phyloP scores from a whole-genome alignment of 2,113 vertebrate genomes.

The Anguilla japonica region DNA sequence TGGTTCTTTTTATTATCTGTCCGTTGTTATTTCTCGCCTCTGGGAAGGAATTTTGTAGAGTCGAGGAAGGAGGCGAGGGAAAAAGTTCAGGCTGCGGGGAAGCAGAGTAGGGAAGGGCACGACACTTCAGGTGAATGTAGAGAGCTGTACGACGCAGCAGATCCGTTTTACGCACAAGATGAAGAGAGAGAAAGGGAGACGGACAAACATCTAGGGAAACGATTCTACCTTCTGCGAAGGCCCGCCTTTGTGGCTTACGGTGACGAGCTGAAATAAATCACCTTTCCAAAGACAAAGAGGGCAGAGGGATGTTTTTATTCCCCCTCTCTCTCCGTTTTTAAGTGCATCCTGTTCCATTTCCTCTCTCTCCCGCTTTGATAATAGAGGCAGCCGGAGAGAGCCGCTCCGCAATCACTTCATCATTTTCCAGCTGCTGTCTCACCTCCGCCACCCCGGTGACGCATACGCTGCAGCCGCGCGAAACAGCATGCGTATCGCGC shows the following conservation, averaged over 20 bases:
- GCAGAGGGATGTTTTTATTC: neutral
- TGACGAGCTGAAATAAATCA: neutral
- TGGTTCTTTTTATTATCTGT: neutral
- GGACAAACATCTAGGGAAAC: neutral
- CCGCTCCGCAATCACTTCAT: conserved; percentile 13
- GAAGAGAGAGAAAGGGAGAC: neutral
- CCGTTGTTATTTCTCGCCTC: neutral
- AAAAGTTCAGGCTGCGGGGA: neutral
- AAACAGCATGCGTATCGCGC: neutral
- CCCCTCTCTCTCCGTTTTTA: neutral
- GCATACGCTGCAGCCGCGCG: neutral
- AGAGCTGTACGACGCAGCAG: neutral
- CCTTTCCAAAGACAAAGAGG: neutral
- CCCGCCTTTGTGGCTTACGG: neutral
- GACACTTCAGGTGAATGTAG: neutral
- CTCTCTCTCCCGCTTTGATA: neutral
- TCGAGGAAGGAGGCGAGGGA: neutral
- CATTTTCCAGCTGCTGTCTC: neutral
- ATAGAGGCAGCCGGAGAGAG: conserved; percentile 16
- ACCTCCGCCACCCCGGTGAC: conserved; percentile 2
- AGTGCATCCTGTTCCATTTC: conserved; percentile 11
- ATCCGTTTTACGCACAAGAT: neutral
- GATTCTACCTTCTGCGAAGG: neutral
- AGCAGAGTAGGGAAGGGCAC: neutral
- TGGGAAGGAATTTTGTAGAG: neutral